These are phyloP conservation scores for Tipula helvola DNA, from an alignment of 2,888 invertebrate species.

Conservation along the genomic window DNA sequence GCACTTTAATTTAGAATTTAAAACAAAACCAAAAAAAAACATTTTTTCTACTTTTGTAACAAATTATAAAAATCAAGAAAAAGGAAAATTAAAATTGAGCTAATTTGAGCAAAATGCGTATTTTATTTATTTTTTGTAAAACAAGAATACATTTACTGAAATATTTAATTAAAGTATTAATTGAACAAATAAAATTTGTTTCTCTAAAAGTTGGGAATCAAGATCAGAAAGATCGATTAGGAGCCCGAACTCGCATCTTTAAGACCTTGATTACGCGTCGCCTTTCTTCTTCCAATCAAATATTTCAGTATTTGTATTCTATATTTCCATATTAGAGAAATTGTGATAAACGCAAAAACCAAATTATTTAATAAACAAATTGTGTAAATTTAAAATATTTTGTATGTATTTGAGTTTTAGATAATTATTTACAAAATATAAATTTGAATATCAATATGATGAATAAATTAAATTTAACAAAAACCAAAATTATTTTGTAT, in stretches of 20 bases:
- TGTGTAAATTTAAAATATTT: neutral
- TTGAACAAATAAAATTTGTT: neutral
- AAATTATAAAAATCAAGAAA: neutral
- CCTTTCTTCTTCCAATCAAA: neutral
- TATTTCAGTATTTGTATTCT: neutral
- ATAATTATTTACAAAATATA: neutral
- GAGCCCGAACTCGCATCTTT: neutral
- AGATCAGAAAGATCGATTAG: neutral
- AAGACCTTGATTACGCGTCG: neutral
- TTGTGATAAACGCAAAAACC: neutral
- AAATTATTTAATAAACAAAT: neutral
- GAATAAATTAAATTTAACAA: neutral
- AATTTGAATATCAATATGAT: neutral
- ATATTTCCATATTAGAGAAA: neutral
- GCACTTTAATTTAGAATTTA: neutral
- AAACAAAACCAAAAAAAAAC: neutral
- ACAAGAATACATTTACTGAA: neutral
- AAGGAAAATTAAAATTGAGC: neutral
- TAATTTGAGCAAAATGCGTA: neutral
- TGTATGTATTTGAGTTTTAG: neutral
- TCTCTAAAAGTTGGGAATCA: neutral
- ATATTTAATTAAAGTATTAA: neutral
- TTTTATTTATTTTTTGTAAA: neutral
- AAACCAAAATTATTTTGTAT: neutral
- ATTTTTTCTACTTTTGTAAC: neutral